Base-by-base conservation (phyloP, 2,888 invertebrate genomes). In the Zeuzera pyrina region DNA sequence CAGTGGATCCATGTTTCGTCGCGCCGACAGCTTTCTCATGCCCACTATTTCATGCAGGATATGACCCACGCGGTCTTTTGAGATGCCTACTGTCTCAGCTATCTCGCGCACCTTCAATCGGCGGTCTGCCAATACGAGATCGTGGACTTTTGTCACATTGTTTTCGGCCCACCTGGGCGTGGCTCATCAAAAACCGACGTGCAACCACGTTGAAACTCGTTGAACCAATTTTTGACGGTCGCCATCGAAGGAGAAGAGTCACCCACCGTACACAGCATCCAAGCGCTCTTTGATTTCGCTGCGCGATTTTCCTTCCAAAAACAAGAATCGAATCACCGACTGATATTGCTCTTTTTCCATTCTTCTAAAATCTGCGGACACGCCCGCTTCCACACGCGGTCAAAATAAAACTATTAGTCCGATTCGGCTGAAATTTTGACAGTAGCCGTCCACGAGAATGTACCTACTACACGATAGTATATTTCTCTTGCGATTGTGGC, bases 1-100 rank as follows among this genome's bases (percentile, higher is more conserved):
- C 50, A 40, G 34, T 58, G 50, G 25, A 63, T 46, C 56, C 55
- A 61, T 28, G 57, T 63, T 55, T 67, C 55, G 45, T 65, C 62
- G 32, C 29, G 49, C 54, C 26, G 48, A 53, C 23, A 57, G 40
- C 47, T 59, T 57, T 45, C 34, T 52, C 52, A 57, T 49, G 34
- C 41, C 44, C 41, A 52, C 52, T 34, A 36, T 32, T 41, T 54
- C 44, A 39, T 47, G 42, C 23, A 52, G 38, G 34, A 48, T 52
- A 43, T 47, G 34, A 44, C 16, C 31, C 31, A 41, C 42, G 23
- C 38, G 28, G 25, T 45, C 47, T 34, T 45, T 33, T 43, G 50
- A 51, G 29, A 52, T 49, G 43, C 41, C 45, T 42, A 50, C 45
- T 23, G 39, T 48, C n/a, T n/a, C 43, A 38, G 46, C 52, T 43